Percentiles rank a stretch among this genome's conserved stretches.
These are phyloP conservation scores for Oxycera nigricornis DNA, from an alignment of 2,888 invertebrate species.

Conservation along the genomic window DNA sequence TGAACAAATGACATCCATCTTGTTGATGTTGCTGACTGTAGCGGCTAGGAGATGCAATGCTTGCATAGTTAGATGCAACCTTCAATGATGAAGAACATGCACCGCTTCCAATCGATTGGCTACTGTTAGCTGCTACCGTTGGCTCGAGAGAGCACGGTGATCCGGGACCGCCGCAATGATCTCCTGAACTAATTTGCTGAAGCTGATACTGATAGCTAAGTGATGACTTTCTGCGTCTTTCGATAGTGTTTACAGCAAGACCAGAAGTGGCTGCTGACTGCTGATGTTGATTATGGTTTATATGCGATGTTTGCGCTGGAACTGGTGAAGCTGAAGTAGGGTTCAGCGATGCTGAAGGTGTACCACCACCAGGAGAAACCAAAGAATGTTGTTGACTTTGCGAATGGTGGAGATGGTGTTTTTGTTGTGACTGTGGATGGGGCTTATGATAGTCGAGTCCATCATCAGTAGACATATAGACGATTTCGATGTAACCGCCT, in stretches of 20 bases:
- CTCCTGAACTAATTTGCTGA: conserved; percentile 44
- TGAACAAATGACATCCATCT: conserved; percentile 46
- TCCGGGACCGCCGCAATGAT: conserved; percentile 44
- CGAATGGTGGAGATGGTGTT: conserved; percentile 40
- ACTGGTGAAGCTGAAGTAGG: not conserved
- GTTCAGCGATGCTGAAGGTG: not conserved
- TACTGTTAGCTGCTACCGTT: not conserved
- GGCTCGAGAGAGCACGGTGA: conserved; percentile 42
- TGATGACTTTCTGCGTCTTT: conserved; percentile 53
- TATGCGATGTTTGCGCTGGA: not conserved
- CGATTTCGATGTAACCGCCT: not conserved
- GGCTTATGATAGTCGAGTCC: conserved; percentile 49
- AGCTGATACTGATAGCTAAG: conserved; percentile 55
- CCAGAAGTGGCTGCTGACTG: conserved; percentile 1
- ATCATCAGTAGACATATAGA: conserved; percentile 51
- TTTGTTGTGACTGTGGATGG: conserved; percentile 42
- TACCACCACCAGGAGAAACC: conserved; percentile 9
- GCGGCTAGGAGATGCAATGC: conserved; percentile 51
- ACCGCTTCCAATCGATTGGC: not conserved
- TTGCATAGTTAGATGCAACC: conserved; percentile 38
- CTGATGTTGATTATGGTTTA: conserved; percentile 25
- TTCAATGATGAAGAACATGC: conserved; percentile 33
- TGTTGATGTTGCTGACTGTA: conserved; percentile 49
- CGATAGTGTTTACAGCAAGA: conserved; percentile 32
- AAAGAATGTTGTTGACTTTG: conserved; percentile 12